These are phyloP conservation scores for Leptobrachium leishanense DNA, from an alignment of 2,113 vertebrate genomes.

Conservation along the genomic window DNA sequence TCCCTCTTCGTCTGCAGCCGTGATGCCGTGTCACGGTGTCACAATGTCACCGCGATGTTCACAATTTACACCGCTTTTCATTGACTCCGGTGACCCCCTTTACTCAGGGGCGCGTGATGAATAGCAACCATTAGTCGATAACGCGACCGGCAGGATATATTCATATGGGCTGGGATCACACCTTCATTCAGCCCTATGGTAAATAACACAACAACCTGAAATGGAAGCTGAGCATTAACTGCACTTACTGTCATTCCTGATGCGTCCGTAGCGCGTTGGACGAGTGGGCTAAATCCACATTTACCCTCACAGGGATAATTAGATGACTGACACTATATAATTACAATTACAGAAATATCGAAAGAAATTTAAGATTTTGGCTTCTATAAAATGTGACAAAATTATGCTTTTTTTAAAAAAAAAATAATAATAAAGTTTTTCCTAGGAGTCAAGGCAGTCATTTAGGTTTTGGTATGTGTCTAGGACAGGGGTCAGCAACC, in stretches of 20 bases:
- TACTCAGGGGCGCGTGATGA: conserved; percentile 1
- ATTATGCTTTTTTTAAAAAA: too few species aligned
- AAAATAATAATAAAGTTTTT: too few species aligned
- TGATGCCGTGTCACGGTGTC: not conserved
- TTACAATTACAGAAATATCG: conserved; percentile 40
- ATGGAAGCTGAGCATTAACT: not conserved
- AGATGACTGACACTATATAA: conserved; percentile 26
- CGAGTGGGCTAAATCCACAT: conserved; percentile 19
- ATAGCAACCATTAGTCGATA: conserved; percentile 38
- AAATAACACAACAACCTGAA: conserved; percentile 1
- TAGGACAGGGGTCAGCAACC: too few species aligned
- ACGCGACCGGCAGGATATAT: not conserved
- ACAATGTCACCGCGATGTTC: conserved; percentile 7
- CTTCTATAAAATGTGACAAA: not conserved
- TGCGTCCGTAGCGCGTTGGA: not conserved
- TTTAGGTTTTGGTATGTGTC: too few species aligned
- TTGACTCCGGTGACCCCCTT: conserved; percentile 37
- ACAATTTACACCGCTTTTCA: conserved; percentile 2
- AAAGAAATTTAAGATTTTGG: conserved; percentile 3
- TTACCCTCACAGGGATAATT: conserved; percentile 17
- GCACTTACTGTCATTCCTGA: conserved; percentile 26
- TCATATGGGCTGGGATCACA: not conserved
- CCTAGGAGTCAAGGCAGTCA: too few species aligned
- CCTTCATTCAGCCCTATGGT: not conserved
- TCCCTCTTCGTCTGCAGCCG: conserved; percentile 10